Evolutionary conservation across 30 jellyfish, hydroid and myxozoan genomes (phyloP).

Genomic region (Morbakka virulenta): DNA sequence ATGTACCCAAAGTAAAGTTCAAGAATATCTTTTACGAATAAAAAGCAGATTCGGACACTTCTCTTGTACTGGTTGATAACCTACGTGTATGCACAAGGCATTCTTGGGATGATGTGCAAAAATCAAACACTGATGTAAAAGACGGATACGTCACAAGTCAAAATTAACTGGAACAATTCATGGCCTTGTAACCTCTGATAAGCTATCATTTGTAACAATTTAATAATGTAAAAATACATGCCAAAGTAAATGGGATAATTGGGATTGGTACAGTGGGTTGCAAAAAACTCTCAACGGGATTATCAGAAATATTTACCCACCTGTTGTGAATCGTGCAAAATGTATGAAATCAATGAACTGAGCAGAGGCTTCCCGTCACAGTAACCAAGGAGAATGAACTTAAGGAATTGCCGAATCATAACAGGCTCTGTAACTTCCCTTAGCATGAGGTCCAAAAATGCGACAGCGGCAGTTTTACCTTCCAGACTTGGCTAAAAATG

Average conservation of each 20-base stretch:
- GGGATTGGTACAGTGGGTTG: too few relatives aligned
- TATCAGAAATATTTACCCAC: too few relatives aligned
- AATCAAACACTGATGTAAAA: too few relatives aligned
- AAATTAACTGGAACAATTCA: too few relatives aligned
- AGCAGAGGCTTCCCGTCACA: conserved; percentile 73
- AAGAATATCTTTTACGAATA: too few relatives aligned
- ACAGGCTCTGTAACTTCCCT: conserved; percentile 58
- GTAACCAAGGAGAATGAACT: conserved; percentile 71
- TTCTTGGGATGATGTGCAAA: too few relatives aligned
- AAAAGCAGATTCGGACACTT: too few relatives aligned
- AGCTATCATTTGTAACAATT: not conserved
- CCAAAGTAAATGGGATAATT: not conserved
- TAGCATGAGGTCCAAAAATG: conserved; percentile 77
- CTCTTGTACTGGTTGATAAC: too few relatives aligned
- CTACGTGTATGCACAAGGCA: too few relatives aligned
- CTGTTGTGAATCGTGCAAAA: conserved; percentile 60
- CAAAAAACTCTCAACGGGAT: too few relatives aligned
- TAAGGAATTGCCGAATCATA: conserved; percentile 58
- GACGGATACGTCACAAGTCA: too few relatives aligned
- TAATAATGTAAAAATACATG: not conserved
- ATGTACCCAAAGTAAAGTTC: too few relatives aligned
- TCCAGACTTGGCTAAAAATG: conserved; percentile 59
- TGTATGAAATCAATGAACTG: conserved; percentile 36
- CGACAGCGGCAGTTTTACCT: conserved; percentile 71
- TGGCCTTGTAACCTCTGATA: not conserved